Evolutionary conservation across 1,140 invertebrate species (phyloP).

Genomic region (Coptotermes formosanus): DNA sequence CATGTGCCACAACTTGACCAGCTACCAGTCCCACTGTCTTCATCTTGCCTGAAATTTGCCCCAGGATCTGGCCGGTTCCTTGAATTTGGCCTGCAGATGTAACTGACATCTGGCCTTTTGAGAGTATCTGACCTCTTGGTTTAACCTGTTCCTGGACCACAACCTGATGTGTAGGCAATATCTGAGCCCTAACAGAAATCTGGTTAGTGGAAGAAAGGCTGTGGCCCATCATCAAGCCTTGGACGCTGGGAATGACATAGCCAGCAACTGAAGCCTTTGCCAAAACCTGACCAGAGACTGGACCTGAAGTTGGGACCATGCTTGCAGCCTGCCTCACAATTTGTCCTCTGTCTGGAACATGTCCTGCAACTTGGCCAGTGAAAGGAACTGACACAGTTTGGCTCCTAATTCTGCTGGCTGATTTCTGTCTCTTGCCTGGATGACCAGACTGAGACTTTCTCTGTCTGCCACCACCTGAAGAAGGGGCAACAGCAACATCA

Average conservation of each 20-base stretch:
- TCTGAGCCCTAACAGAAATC: too few relatives aligned
- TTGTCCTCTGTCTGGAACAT: background rate
- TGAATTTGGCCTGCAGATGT: background rate
- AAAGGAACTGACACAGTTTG: background rate
- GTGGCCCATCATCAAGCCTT: background rate
- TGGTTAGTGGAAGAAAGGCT: background rate
- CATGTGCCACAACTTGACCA: background rate
- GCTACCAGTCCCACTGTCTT: background rate
- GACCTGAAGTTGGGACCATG: background rate
- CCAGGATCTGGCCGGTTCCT: background rate
- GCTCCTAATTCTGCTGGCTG: background rate
- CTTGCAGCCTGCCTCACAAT: background rate
- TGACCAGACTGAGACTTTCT: conserved; percentile 3
- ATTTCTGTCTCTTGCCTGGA: background rate
- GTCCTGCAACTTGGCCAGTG: background rate
- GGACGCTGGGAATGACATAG: background rate
- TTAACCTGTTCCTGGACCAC: too few relatives aligned
- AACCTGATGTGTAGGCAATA: too few relatives aligned
- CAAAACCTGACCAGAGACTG: background rate
- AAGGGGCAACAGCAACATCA: background rate
- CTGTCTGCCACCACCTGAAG: background rate
- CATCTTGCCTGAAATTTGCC: background rate
- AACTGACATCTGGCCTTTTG: background rate
- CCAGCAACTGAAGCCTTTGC: background rate
- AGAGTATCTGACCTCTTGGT: background rate